Conservation (phyloP, 2,888 invertebrate species). For the Plutella xylostella region DNA sequence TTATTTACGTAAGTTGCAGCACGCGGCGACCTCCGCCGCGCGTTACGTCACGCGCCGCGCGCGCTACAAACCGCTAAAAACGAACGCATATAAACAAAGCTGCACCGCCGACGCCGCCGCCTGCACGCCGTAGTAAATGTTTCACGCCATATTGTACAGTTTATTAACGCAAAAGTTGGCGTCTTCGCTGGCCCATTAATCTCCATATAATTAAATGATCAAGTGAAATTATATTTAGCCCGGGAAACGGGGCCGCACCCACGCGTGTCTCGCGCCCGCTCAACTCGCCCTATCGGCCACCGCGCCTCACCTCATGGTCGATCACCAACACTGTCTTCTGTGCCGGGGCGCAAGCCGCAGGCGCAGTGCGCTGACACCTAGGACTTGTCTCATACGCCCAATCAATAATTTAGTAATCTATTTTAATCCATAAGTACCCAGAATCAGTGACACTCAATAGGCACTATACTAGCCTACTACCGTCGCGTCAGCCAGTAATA, state of each 20-base stretch:
- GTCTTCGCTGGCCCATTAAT: slow-evolving; percentile 57
- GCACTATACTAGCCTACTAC: too few relatives aligned
- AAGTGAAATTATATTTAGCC: slow-evolving; percentile 67
- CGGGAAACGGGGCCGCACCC: slow-evolving; percentile 57
- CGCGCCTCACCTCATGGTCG: slow-evolving; percentile 21
- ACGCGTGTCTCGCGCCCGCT: slow-evolving; percentile 31
- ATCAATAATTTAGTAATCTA: too few relatives aligned
- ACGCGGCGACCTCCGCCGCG: slow-evolving; percentile 12
- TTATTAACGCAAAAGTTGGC: slow-evolving; percentile 57
- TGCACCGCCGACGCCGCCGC: slow-evolving; percentile 1
- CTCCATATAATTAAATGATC: slow-evolving; percentile 69
- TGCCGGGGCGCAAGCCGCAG: too few relatives aligned
- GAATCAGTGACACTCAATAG: too few relatives aligned
- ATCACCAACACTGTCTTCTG: slow-evolving; percentile 2
- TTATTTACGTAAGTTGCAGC: slow-evolving; percentile 6
- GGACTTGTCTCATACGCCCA: too few relatives aligned
- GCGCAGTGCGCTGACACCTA: too few relatives aligned
- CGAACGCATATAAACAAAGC: slow-evolving; percentile 6
- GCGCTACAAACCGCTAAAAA: slow-evolving; percentile 1
- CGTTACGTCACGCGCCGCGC: slow-evolving; percentile 16
- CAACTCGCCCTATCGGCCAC: slow-evolving; percentile 34
- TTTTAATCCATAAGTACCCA: too few relatives aligned
- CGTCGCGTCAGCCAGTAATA: too few relatives aligned
- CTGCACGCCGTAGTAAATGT: slow-evolving; percentile 32
- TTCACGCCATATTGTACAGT: slow-evolving; percentile 44